A percentile compares a stretch with the other conserved stretches of the same genome.
phyloP scores from a whole-genome alignment of 2,797 vertebrate genomes.

The Rhadinocentrus ornatus region DNA sequence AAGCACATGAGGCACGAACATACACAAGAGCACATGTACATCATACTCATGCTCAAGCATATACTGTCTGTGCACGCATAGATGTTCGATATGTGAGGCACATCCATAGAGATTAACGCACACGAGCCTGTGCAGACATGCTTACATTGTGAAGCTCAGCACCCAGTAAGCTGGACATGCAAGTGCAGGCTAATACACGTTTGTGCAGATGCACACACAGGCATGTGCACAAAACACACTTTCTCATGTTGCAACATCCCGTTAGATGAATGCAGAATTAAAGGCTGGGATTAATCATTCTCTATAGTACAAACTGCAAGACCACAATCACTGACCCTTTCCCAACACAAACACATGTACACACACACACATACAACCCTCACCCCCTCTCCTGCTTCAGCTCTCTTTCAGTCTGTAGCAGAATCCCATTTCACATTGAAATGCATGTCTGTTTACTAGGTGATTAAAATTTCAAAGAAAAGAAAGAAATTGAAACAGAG shows the following conservation, averaged over 20 bases:
- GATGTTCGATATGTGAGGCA: background rate
- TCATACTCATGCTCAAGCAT: background rate
- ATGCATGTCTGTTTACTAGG: conserved; percentile 64
- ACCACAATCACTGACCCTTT: conserved; percentile 36
- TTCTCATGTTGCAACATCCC: conserved; percentile 58
- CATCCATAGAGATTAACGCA: conserved; percentile 39
- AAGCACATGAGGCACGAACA: conserved; percentile 22
- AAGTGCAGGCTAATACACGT: conserved; percentile 29
- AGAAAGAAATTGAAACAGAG: conserved; percentile 46
- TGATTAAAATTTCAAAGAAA: conserved; percentile 72
- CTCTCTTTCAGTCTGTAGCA: conserved; percentile 60
- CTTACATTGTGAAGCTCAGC: conserved; percentile 30
- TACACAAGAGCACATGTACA: background rate
- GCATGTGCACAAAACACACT: conserved; percentile 17
- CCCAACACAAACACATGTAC: background rate
- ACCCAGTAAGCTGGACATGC: conserved; percentile 30
- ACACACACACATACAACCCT: conserved; percentile 6
- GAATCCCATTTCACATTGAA: conserved; percentile 67
- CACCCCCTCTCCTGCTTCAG: conserved; percentile 25
- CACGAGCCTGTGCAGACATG: conserved; percentile 45
- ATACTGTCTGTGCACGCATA: background rate
- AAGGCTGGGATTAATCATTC: conserved; percentile 76
- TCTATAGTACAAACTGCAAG: conserved; percentile 69
- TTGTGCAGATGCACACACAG: conserved; percentile 13
- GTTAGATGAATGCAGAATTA: conserved; percentile 72